Base-by-base conservation (phyloP, 2,888 invertebrate genomes). In the Metacarcinus magister region DNA sequence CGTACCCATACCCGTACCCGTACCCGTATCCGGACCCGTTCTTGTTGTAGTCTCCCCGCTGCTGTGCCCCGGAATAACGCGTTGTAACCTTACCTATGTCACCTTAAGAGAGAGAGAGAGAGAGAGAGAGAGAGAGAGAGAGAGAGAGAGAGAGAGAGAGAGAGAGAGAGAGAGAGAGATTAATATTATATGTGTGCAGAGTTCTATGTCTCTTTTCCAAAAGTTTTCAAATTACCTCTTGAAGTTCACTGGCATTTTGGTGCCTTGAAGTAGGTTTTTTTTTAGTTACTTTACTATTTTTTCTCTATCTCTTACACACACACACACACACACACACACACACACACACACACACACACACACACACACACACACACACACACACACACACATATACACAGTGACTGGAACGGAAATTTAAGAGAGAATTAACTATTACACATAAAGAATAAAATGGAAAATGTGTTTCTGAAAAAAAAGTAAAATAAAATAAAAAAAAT, bases 201-300 rank as follows among this genome's bases (percentile, higher is more conserved):
- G 4, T 2, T 75, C 28, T 28, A 75, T 28, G n/a, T 75, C 75
- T 75, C 28, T 75, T 75, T 75, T 28, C 5, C 75, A 75, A 75
- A 75, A 75, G 75, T 75, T 75, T 75, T 75, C 75, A 75, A 75
- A 75, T 75, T 75, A 75, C n/a, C 28, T 75, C 75, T 75, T 75
- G 4, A n/a, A 75, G 75, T 75, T 28, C 75, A n/a, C 5, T 28
- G 28, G 16, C 23, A 13, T 75, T 75, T 75, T 28, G 2, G 2
- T 75, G 28, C 75, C 75, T 28, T 5, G 75, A 75, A 28, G n/a
- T 28, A 28, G 5, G 2, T 75, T 75, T 28, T 75, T 28, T 75
- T 28, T 75, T 28, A 28, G 28, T 75, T 28, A 28, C 75, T 75
- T 2, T 82, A 1, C 32, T 8, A 5, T 2, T 82, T 32, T 82